Evolutionary conservation across 1,140 invertebrate genomes (phyloP), one percentile per base, ranked within the genome.

Genomic region (Araneus ventricosus): DNA sequence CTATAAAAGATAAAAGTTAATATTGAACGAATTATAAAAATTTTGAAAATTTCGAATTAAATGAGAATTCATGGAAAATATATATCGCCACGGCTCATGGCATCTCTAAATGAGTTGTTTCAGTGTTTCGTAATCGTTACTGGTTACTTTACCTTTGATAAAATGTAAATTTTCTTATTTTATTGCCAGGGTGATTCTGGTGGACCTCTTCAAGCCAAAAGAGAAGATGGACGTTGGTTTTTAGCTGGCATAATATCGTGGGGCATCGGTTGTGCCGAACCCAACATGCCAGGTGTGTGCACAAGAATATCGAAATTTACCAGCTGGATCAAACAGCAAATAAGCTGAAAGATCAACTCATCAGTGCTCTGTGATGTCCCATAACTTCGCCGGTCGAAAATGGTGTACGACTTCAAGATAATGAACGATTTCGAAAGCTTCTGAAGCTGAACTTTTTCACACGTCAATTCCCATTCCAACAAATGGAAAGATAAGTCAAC

Each of bases 281-380:
- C 98, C 0, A 98, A 98, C 95, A 96, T 99, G 79, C 98, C 98
- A 0, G 98, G 98, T 0, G 98, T 99, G 75, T 99, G 98, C 95
- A 99, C 98, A 7, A 96, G 98, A 94, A 99, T 99, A 95, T 98
- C 98, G 5, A 99, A 98, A 95, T 99, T 99, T 95, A 98, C 98
- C 57, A 97, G 97, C n/a, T 99, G 98, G 98, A 99, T 99, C 84
- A 52, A 39, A 10, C 61, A 93, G 45, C 67, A 24, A 4, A 93
- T 93, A 8, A 88, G 91, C 27, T 93, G 85, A 93, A 59, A 86
- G 63, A 14, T 67, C 14, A 7, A n/a, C 61, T 3, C 2, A 63
- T n/a, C 0, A 8, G n/a, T 27, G 61, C 61, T 7, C 2, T 63
- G n/a, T 63, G 59, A 63, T n/a, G 59, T 20, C 20, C 59, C 59